Percentiles rank a stretch among this genome's conserved stretches.
phyloP scores from a whole-genome alignment of 2,797 vertebrate species.

The Agapornis canus region DNA sequence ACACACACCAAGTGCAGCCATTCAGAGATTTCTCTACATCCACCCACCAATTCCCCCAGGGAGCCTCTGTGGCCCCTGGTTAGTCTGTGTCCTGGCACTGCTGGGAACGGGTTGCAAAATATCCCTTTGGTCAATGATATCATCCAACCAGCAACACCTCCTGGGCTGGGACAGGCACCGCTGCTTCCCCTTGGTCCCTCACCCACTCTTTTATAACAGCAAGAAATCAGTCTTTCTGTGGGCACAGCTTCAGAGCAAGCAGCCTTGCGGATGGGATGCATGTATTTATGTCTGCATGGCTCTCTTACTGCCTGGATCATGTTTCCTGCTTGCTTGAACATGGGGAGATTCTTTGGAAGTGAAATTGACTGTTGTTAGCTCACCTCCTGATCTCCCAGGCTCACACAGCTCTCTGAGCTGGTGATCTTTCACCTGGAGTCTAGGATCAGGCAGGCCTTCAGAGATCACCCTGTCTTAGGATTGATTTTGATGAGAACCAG shows the following conservation, averaged over 20 bases:
- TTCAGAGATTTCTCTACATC: neutral
- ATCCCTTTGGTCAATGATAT: neutral
- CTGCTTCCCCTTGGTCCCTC: neutral
- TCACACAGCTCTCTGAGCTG: neutral
- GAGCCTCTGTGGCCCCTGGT: neutral
- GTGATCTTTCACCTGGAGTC: rapidly evolving
- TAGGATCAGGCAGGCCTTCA: neutral
- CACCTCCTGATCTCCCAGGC: neutral
- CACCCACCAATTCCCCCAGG: neutral
- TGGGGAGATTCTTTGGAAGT: neutral
- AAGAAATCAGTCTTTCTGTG: neutral
- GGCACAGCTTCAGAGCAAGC: neutral
- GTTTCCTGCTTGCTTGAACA: neutral
- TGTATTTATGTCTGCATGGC: neutral
- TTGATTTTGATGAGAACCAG: neutral
- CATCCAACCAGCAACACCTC: neutral
- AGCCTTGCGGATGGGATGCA: neutral
- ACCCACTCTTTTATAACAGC: neutral
- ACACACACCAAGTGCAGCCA: neutral
- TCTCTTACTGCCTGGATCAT: neutral
- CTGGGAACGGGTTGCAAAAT: neutral
- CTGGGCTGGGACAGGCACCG: neutral
- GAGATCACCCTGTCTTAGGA: neutral
- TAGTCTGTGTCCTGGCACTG: neutral
- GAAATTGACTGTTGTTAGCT: neutral